Evolutionary conservation across 2,113 vertebrate species (phyloP).

Genomic region (Myotis brandtii): DNA sequence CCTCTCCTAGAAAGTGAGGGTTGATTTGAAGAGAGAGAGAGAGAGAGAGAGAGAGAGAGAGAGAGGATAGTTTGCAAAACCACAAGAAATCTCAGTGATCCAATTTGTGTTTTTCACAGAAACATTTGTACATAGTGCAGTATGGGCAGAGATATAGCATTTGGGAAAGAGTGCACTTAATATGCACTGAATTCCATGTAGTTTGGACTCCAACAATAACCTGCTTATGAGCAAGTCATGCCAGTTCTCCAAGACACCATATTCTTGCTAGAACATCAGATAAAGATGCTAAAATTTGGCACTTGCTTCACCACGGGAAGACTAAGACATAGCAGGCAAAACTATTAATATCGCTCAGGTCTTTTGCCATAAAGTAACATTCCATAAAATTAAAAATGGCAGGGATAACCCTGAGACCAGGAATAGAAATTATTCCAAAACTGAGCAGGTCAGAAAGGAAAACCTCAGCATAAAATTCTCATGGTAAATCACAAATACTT

Average conservation of each 20-base stretch:
- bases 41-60: neutral
- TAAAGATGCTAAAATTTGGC: constrained; percentile 26
- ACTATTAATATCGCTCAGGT: constrained; percentile 8
- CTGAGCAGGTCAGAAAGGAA: constrained; percentile 19
- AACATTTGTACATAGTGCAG: neutral
- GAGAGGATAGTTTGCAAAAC: constrained; percentile 26
- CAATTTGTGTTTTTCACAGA: constrained; percentile 2
- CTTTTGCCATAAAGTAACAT: constrained; percentile 2
- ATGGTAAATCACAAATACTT: constrained; percentile 46
- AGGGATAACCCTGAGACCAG: neutral
- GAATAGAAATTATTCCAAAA: constrained; percentile 62
- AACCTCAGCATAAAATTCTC: constrained; percentile 21
- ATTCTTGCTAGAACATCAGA: neutral
- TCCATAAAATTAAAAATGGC: constrained; percentile 46
- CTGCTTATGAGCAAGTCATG: neutral
- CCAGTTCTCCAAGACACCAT: neutral
- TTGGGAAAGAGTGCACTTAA: neutral
- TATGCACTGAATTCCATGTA: neutral
- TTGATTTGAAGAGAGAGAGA: neutral
- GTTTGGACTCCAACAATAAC: neutral
- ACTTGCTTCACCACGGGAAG: constrained; percentile 41
- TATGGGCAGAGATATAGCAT: neutral
- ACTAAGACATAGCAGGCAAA: constrained; percentile 30
- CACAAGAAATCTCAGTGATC: neutral
- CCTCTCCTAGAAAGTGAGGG: constrained; percentile 26